A percentile compares a stretch with the other conserved stretches of the same genome.
Conservation (phyloP, 2,888 invertebrate genomes). For the Zygothrica quintamaculata region DNA sequence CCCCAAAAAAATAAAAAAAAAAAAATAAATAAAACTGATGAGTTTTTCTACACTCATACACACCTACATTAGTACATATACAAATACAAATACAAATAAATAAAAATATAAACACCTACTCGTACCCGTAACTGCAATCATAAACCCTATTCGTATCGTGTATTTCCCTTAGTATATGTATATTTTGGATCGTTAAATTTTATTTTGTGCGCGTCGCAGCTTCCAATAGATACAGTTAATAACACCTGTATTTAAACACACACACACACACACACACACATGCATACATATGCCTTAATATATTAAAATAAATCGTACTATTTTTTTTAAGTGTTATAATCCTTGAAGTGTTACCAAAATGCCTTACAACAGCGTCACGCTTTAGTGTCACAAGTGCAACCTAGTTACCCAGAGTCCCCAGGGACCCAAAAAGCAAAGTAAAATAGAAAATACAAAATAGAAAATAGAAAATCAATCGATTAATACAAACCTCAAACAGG, state of each 20-base stretch:
- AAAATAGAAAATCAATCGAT: no score
- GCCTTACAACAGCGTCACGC: constrained; percentile 73
- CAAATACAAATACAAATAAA: constrained; percentile 21
- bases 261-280: constrained; percentile 9
- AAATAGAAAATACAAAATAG: no score
- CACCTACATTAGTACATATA: constrained; percentile 14
- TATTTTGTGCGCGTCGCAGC: constrained; percentile 26
- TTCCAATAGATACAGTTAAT: constrained; percentile 25
- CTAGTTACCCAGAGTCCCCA: constrained; percentile 26
- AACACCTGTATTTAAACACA: constrained; percentile 13
- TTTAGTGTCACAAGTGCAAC: constrained; percentile 73
- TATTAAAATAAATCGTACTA: constrained; percentile 50
- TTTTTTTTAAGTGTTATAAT: constrained; percentile 67
- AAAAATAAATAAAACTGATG: constrained; percentile 19
- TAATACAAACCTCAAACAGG: constrained; percentile 8
- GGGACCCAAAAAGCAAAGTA: constrained; percentile 21
- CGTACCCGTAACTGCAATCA: constrained; percentile 17
- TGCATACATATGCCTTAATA: constrained; percentile 31
- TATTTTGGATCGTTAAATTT: constrained; percentile 22
- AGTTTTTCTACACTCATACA: constrained; percentile 13
- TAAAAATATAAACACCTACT: constrained; percentile 18
- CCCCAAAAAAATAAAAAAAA: constrained; percentile 35
- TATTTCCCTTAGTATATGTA: constrained; percentile 30
- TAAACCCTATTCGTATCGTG: constrained; percentile 26
- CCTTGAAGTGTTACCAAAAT: constrained; percentile 64